Conservation (phyloP, 2,797 vertebrate genomes). For the Euphonia xanthogaster region DNA sequence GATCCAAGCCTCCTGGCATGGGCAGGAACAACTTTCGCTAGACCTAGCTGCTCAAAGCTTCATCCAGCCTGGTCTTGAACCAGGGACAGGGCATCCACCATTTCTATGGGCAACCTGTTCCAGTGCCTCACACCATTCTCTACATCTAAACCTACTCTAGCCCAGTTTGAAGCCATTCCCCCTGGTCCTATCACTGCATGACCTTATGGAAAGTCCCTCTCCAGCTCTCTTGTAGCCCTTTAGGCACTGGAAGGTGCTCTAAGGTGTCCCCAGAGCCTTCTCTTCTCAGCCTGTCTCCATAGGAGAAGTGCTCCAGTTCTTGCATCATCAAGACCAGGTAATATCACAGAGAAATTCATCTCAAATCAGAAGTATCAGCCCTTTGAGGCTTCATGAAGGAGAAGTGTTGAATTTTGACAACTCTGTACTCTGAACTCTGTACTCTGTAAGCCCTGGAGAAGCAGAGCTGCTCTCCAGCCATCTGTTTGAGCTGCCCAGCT, state of each 20-base stretch:
- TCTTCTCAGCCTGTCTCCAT: not conserved
- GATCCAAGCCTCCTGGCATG: not conserved
- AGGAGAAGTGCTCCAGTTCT: not conserved
- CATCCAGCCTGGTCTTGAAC: not conserved
- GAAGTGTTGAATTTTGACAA: not conserved
- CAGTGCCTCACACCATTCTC: not conserved
- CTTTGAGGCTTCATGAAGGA: not conserved
- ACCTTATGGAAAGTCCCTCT: not conserved
- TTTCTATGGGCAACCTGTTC: not conserved
- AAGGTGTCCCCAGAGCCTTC: not conserved
- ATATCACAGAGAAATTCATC: not conserved
- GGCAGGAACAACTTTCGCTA: not conserved
- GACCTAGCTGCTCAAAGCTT: not conserved
- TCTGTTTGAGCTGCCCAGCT: not conserved
- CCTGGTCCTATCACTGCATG: too few species aligned
- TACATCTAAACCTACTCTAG: not conserved
- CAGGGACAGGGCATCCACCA: not conserved
- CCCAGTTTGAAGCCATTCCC: not conserved
- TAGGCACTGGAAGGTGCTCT: not conserved
- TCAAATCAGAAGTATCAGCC: not conserved
- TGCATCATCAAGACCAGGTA: rapidly evolving
- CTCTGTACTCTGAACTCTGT: too few species aligned
- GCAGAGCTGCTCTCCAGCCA: not conserved
- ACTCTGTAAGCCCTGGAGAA: not conserved
- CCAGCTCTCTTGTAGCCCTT: not conserved